Percentiles rank a stretch among this genome's conserved stretches.
phyloP scores from a whole-genome alignment of 2,888 invertebrate genomes.

The Amphipyra tragopoginis region DNA sequence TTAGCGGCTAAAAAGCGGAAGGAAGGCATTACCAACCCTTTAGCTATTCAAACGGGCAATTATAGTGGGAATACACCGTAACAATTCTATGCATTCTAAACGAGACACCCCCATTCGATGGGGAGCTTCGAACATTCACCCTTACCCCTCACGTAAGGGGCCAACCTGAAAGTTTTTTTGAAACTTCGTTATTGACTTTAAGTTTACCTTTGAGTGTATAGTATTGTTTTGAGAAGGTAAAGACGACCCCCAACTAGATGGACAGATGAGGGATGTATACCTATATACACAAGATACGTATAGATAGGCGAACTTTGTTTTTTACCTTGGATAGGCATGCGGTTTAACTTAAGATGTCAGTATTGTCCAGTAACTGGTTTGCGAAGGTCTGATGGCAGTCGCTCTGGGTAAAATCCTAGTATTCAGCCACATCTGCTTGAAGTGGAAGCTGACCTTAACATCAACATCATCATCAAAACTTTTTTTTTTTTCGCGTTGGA shows the following conservation, averaged over 20 bases:
- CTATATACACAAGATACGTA: too few relatives aligned
- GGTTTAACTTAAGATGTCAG: too few relatives aligned
- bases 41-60: conserved; percentile 52
- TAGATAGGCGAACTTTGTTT: too few relatives aligned
- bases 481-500: too few relatives aligned
- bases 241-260: background rate
- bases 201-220: conserved; percentile 30
- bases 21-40: conserved; percentile 45
- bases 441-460: too few relatives aligned
- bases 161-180: conserved; percentile 34
- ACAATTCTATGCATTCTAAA: conserved; percentile 60
- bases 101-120: conserved; percentile 33
- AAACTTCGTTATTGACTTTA: conserved; percentile 41
- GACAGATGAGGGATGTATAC: background rate
- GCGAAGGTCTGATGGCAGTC: too few relatives aligned
- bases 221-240: conserved; percentile 31
- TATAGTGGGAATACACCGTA: conserved; percentile 50
- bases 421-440: too few relatives aligned
- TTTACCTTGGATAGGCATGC: too few relatives aligned
- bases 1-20: conserved; percentile 32
- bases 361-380: too few relatives aligned
- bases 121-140: background rate
- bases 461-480: too few relatives aligned
- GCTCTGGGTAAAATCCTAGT: too few relatives aligned
- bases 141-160: conserved; percentile 9